Percentiles rank a stretch among this genome's conserved stretches.
Conservation (phyloP, 2,888 invertebrate species). For the Agapostemon virescens region DNA sequence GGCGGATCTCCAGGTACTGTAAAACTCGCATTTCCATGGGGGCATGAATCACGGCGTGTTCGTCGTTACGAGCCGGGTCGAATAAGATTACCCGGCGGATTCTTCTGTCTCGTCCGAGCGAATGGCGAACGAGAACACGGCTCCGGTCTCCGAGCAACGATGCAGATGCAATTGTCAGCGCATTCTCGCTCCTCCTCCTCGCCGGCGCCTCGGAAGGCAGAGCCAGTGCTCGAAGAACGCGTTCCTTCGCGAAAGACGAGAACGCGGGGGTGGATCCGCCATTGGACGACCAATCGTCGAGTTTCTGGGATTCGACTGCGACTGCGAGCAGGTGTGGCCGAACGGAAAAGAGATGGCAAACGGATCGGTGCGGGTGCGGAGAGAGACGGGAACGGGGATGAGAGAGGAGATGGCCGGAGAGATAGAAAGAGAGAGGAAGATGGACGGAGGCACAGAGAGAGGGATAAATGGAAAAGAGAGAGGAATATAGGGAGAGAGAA, state of each 20-base stretch:
- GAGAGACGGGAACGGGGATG: not conserved
- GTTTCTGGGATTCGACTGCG: conserved; percentile 76
- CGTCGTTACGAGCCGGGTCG: not conserved
- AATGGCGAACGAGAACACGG: conserved; percentile 19
- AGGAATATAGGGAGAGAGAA: not conserved
- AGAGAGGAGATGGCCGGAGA: conserved; percentile 18
- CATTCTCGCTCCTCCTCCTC: conserved; percentile 33
- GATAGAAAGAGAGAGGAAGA: conserved; percentile 10
- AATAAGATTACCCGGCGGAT: not conserved
- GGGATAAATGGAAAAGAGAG: conserved; percentile 14
- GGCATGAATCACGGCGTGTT: not conserved
- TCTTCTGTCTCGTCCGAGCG: conserved; percentile 5
- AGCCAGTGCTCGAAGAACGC: conserved; percentile 14
- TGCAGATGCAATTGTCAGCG: conserved; percentile 8
- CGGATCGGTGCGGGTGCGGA: no score
- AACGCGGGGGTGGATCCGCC: conserved; percentile 5
- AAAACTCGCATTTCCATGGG: not conserved
- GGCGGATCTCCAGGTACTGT: not conserved
- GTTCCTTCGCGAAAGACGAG: conserved; percentile 46
- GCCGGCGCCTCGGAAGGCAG: conserved; percentile 1
- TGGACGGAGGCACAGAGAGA: not conserved
- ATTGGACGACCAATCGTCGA: conserved; percentile 74
- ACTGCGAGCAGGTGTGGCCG: conserved; percentile 64
- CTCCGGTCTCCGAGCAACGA: conserved; percentile 47
- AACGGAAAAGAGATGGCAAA: conserved; percentile 34